Base-by-base conservation (phyloP, 2,797 vertebrate species). In the Toxotes lorentzi region DNA sequence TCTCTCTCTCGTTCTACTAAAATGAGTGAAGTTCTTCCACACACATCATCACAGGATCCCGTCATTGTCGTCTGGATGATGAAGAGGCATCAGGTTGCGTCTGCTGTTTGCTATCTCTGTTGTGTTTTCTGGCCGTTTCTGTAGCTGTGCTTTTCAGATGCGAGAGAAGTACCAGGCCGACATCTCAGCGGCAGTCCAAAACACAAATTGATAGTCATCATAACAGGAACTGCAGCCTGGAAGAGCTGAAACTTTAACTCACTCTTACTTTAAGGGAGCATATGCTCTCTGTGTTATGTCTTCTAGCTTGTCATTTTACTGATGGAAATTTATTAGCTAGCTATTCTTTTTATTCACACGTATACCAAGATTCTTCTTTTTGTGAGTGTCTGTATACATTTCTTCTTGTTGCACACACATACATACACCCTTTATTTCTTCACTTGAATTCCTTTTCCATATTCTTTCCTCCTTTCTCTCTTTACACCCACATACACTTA, bases 21-120 rank as follows among this genome's bases (percentile, higher is more conserved):
- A 86, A 73, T 9, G 50, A 90, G 35, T 61, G 79, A 85, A 82
- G 73, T 75, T 81, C 62, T 48, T 89, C 72, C 58, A 70, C 54
- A 76, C 73, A 57, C 76, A 79, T 84, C 74, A 85, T 86, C 82
- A 59, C 78, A 68, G 48, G 48, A 4, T 2, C 54, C 84, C 81
- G 86, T 76, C 84, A 76, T 51, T 54, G 68, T 75, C 45, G 38
- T 64, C 70, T 38, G 70, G 17, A 47, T 76, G 85, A 90, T 81
- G 81, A 90, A 84, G 78, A 87, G 80, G 71, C 51, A 16, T 87
- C 64, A 14, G 66, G 53, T 76, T 71, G 38, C 73, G 54, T 78
- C 77, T 82, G 54, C 73, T 58, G 74, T 82, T 80, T 63, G 27
- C 59, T 56, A 60, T 86, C 69, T 78, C 65, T 54, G 57, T 84